Evolutionary conservation across 2,113 vertebrate species (phyloP).

Genomic region (Odontesthes bonariensis): DNA sequence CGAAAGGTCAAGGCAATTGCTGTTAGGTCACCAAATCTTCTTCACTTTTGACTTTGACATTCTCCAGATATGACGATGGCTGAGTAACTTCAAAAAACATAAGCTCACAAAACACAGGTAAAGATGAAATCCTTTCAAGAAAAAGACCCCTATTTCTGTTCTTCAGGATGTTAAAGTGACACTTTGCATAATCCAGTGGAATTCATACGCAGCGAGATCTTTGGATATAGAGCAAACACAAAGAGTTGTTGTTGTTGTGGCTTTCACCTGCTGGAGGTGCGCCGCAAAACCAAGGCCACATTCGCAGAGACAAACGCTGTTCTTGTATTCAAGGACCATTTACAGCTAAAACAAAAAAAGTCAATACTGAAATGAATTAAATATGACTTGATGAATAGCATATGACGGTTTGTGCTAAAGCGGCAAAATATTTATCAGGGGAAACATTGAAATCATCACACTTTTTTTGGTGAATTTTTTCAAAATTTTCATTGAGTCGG

Average conservation of each 20-base stretch:
- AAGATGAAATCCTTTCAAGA: constrained; percentile 44
- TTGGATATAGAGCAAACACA: constrained; percentile 22
- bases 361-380: constrained; percentile 36
- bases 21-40: constrained; percentile 17
- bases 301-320: constrained; percentile 39
- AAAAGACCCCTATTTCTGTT: constrained; percentile 34
- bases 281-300: constrained; percentile 42
- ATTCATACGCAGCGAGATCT: constrained; percentile 5
- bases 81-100: constrained; percentile 17
- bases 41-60: constrained; percentile 14
- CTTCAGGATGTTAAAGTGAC: constrained; percentile 34
- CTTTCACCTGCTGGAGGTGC: constrained; percentile 60
- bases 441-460: constrained; percentile 23
- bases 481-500: constrained; percentile 15
- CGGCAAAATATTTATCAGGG: constrained; percentile 49
- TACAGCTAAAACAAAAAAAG: constrained; percentile 26
- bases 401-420: constrained; percentile 36
- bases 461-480: constrained; percentile 25
- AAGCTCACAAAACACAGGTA: constrained; percentile 3
- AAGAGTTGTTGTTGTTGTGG: constrained; percentile 51
- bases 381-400: constrained; percentile 56
- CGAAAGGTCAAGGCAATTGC: neutral
- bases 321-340: neutral
- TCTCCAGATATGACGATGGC: neutral
- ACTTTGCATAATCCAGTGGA: constrained; percentile 60